Evolutionary conservation across 2,113 vertebrate species (phyloP), one percentile per base, ranked within the genome.

Genomic region (Eleginops maclovinus): DNA sequence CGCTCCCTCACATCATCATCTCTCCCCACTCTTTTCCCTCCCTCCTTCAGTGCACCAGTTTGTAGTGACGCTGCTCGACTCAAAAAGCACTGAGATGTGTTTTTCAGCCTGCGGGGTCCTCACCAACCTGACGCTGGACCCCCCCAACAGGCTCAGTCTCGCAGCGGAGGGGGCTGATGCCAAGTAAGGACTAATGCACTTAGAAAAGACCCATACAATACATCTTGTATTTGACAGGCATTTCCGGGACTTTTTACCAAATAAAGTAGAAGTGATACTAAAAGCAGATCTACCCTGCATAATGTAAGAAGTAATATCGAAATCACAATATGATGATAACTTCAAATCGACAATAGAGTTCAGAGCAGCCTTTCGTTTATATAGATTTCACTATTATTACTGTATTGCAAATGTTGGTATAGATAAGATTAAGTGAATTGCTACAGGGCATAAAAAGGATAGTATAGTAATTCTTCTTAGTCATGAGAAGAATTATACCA

Each of bases 21-120:
- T 61, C n/a, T 26, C 59, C 69, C 26, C 51, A 6, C 64, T 82
- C 60, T 61, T 51, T 36, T 53, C 60, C 26, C 40, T 62, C 77
- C 77, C 26, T 40, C 78, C 68, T 66, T 69, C 88, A 99, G 98
- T 97, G 15, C 89, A 99, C 93, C 96, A 91, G 91, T 97, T 98
- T 78, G 47, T 96, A 75, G 93, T 97, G 36, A 90, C 95, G 0
- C 92, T 99, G 79, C 94, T 99, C 26, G 97, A 97, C 89, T 95
- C 96, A 13, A 96, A 95, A 91, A 95, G 94, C 70, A 91, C 93
- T n/a, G 96, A 98, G 17, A 84, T 98, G 82, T 99, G 98, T 86
- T 97, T 97, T 83, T 96, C 96, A 36, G 97, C 97, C 82, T 98
- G 97, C 69, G 98, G 98, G 55, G 96, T 99, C 77, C 96, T 99